Conservation (phyloP, 1,140 invertebrate species). For the Drusus annulatus region DNA sequence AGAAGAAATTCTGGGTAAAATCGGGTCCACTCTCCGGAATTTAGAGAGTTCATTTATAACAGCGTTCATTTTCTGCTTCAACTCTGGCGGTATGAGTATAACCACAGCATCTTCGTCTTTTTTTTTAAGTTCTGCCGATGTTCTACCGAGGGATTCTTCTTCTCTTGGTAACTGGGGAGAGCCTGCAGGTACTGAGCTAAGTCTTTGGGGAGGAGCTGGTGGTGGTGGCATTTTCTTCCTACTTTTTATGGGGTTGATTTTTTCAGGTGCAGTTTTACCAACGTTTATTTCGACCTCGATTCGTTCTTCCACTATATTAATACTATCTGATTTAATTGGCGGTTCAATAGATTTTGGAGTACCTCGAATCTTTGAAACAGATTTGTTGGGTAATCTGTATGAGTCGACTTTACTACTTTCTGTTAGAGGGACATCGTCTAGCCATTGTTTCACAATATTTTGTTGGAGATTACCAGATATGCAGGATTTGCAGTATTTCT, state of each 20-base stretch:
- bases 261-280: not conserved
- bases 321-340: constrained; percentile 47
- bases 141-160: constrained; percentile 1
- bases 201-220: constrained; percentile 63
- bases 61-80: constrained; percentile 74
- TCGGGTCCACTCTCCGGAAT: constrained; percentile 64
- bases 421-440: constrained; percentile 79
- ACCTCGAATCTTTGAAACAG: constrained; percentile 67
- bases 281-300: constrained; percentile 1
- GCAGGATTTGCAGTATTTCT: constrained; percentile 71
- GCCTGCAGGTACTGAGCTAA: not conserved
- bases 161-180: not conserved
- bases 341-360: constrained; percentile 66
- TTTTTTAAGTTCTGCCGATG: constrained; percentile 46
- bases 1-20: constrained; percentile 58
- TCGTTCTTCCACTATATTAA: not conserved
- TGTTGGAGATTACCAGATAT: constrained; percentile 72
- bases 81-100: constrained; percentile 65
- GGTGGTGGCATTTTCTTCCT: constrained; percentile 67
- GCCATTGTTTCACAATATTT: constrained; percentile 76
- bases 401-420: constrained; percentile 57
- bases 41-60: constrained; percentile 72
- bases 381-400: constrained; percentile 59
- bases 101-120: constrained; percentile 59
- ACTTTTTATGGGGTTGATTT: not conserved